These are phyloP conservation scores for Lagodon rhomboides DNA, from an alignment of 2,797 vertebrate genomes.

Conservation along the genomic window DNA sequence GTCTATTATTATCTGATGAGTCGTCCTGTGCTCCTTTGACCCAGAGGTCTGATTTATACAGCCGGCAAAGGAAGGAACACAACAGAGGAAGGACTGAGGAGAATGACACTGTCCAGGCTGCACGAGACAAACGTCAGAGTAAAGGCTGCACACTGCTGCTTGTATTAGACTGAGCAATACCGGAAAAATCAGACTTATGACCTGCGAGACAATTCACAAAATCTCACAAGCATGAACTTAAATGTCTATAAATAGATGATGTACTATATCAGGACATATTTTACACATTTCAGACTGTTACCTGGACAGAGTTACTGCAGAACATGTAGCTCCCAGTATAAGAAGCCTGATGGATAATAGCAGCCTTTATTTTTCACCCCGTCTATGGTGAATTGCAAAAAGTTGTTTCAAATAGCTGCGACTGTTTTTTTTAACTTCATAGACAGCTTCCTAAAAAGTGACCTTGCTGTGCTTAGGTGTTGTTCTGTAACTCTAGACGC, in stretches of 20 bases:
- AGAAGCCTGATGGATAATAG: no score
- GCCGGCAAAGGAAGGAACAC: constrained; percentile 36
- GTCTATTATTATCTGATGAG: constrained; percentile 52
- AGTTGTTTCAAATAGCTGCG: no score
- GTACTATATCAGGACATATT: neutral
- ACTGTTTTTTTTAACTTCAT: neutral
- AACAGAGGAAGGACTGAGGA: constrained; percentile 29
- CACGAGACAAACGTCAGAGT: neutral
- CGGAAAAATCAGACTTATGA: neutral
- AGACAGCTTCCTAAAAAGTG: neutral
- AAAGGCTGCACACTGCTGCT: constrained; percentile 3
- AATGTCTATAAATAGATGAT: neutral
- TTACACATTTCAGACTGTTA: neutral
- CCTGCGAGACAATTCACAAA: neutral
- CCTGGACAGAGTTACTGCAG: neutral
- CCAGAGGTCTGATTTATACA: constrained; percentile 42
- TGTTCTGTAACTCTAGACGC: constrained; percentile 13
- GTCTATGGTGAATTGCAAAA: neutral
- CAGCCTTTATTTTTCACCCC: neutral
- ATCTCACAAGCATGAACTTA: neutral
- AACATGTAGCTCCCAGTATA: neutral
- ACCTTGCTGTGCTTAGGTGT: constrained; percentile 7
- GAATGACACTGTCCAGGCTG: constrained; percentile 16
- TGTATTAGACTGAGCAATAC: neutral
- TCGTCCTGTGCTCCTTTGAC: constrained; percentile 18